These are phyloP conservation scores for Drosophila recens DNA, from an alignment of 2,888 invertebrate genomes.

Conservation along the genomic window DNA sequence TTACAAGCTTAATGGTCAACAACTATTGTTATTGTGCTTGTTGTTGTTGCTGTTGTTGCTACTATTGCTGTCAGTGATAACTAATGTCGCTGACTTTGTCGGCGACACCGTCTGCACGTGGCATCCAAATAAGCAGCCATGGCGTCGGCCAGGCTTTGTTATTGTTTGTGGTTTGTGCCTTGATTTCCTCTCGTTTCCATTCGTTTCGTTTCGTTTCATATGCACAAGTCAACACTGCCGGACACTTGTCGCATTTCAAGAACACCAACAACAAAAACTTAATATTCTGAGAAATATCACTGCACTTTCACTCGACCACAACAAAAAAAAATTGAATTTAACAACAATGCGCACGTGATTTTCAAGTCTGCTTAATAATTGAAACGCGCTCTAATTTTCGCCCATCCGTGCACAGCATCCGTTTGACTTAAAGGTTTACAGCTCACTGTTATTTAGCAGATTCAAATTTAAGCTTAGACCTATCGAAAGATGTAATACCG, in stretches of 20 bases:
- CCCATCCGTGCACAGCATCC: conserved; percentile 53
- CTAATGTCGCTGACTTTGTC: conserved; percentile 51
- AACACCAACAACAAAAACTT: not conserved
- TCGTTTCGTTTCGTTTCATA: not conserved
- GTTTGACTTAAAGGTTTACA: conserved; percentile 51
- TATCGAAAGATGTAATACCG: conserved; percentile 14
- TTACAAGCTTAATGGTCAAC: conserved; percentile 52
- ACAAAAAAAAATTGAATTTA: conserved; percentile 25
- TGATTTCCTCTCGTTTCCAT: not conserved
- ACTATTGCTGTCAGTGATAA: conserved; percentile 27
- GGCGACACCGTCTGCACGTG: conserved; percentile 78
- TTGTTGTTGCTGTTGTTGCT: conserved; percentile 24
- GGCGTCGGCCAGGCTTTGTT: conserved; percentile 55
- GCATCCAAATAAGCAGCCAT: conserved; percentile 56
- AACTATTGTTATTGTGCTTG: conserved; percentile 29
- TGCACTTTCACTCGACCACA: conserved; percentile 14
- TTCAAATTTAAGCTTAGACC: conserved; percentile 25
- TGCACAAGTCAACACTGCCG: not conserved
- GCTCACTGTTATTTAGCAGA: conserved; percentile 54
- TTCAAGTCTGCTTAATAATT: conserved; percentile 28
- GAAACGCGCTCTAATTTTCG: conserved; percentile 16
- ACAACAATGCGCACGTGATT: conserved; percentile 50
- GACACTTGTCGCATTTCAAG: conserved; percentile 32
- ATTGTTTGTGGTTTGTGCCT: conserved; percentile 33
- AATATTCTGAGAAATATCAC: conserved; percentile 6